A percentile compares a stretch with the other conserved stretches of the same genome.
phyloP scores from a whole-genome alignment of 1,140 invertebrate species.

The Cherax quadricarinatus region DNA sequence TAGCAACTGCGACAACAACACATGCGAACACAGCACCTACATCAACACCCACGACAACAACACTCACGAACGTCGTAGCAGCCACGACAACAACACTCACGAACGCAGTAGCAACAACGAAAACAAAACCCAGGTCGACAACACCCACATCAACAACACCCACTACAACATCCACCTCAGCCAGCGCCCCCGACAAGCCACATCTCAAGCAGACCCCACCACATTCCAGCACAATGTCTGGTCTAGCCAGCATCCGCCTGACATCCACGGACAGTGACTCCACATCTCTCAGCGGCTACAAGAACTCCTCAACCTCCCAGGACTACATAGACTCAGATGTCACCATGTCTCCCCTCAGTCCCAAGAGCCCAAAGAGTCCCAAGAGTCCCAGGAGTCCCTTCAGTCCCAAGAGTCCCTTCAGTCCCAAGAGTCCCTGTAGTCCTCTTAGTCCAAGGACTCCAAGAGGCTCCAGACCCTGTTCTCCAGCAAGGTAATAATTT shows the following conservation, averaged over 20 bases:
- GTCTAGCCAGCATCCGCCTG: conserved; percentile 63
- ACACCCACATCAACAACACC: no score
- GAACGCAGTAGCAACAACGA: no score
- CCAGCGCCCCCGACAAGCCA: no score
- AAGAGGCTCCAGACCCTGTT: conserved; percentile 68
- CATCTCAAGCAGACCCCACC: no score
- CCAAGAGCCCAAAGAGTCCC: conserved; percentile 60
- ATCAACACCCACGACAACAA: no score
- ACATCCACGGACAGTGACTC: conserved; percentile 66
- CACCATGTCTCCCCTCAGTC: conserved; percentile 59
- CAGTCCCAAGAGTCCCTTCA: conserved; percentile 60
- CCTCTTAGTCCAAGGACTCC: conserved; percentile 54
- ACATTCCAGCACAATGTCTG: conserved; percentile 33
- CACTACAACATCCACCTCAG: no score
- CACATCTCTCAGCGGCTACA: conserved; percentile 64
- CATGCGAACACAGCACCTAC: no score
- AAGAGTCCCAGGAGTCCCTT: conserved; percentile 53
- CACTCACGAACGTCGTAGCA: no score
- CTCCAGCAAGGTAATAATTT: conserved; percentile 50
- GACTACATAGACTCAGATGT: conserved; percentile 60
- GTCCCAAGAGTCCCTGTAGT: conserved; percentile 57
- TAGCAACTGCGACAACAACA: no score
- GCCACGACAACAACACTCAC: no score
- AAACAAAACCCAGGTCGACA: no score
- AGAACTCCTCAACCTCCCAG: conserved; percentile 66